Evolutionary conservation across 2,888 invertebrate genomes (phyloP).

Genomic region (Netelia fuscicornis): DNA sequence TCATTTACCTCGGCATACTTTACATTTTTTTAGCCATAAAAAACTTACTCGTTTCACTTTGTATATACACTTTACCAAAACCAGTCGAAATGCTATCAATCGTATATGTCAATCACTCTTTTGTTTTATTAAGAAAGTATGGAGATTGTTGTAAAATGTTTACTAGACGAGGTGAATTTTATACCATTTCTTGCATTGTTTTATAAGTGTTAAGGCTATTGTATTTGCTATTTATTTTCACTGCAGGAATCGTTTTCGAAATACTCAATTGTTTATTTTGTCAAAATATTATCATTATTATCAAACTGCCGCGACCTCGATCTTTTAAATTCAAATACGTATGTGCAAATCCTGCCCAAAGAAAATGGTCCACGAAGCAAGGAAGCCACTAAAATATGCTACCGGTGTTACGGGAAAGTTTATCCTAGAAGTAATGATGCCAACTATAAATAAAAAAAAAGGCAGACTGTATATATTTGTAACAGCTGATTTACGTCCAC

Average conservation of each 20-base stretch:
- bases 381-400: neutral
- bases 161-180: no score
- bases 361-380: neutral
- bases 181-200: no score
- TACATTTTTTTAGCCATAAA: conserved; percentile 16
- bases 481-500: conserved; percentile 21
- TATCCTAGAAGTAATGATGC: neutral
- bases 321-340: no score
- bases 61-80: neutral
- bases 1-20: conserved; percentile 47
- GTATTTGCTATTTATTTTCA: no score
- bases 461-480: neutral
- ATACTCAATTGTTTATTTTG: no score
- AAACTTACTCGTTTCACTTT: conserved; percentile 8
- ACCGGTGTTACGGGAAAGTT: neutral
- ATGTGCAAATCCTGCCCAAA: neutral
- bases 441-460: conserved; percentile 13
- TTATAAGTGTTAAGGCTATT: no score
- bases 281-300: no score
- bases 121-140: no score
- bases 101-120: neutral
- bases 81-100: neutral
- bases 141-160: no score
- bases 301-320: no score
- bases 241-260: no score